These are phyloP conservation scores for Perizoma flavofasciatum DNA, from an alignment of 2,888 invertebrate genomes.

Conservation along the genomic window DNA sequence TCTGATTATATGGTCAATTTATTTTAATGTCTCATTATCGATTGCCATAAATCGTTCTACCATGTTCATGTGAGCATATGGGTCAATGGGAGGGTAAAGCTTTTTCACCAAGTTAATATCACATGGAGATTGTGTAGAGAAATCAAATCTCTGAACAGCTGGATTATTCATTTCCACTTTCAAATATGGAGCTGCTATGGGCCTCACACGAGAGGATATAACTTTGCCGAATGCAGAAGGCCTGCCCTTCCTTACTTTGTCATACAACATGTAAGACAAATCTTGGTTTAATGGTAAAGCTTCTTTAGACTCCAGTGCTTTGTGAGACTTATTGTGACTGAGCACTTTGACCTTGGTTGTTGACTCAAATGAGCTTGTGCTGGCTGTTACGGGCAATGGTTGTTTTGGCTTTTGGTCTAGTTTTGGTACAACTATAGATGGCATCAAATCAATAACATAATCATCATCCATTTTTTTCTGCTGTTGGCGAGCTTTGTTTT, in stretches of 20 bases:
- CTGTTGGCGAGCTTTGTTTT: constrained; percentile 49
- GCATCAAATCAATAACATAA: constrained; percentile 64
- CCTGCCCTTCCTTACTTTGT: constrained; percentile 53
- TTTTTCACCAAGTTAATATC: constrained; percentile 61
- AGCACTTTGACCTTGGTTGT: constrained; percentile 14
- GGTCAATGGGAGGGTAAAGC: constrained; percentile 44
- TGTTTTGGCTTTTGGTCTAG: constrained; percentile 34
- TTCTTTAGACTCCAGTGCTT: constrained; percentile 23
- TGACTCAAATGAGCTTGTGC: constrained; percentile 57
- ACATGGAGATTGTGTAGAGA: constrained; percentile 67
- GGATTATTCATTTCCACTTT: constrained; percentile 43
- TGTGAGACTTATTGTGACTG: background rate
- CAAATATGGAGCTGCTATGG: constrained; percentile 64
- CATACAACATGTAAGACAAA: constrained; percentile 61
- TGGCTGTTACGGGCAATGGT: constrained; percentile 30
- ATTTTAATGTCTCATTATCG: constrained; percentile 7
- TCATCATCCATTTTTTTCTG: constrained; percentile 49
- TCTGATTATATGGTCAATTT: no score
- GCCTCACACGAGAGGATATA: constrained; percentile 53
- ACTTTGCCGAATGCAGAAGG: constrained; percentile 71
- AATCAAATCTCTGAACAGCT: constrained; percentile 59
- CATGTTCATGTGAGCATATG: constrained; percentile 33
- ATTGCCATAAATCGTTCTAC: constrained; percentile 37
- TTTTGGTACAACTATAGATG: constrained; percentile 53
- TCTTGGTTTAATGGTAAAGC: constrained; percentile 43